Base-by-base conservation (phyloP, 64 coral and sea anemone genomes). In the Cladopsammia gracilis region DNA sequence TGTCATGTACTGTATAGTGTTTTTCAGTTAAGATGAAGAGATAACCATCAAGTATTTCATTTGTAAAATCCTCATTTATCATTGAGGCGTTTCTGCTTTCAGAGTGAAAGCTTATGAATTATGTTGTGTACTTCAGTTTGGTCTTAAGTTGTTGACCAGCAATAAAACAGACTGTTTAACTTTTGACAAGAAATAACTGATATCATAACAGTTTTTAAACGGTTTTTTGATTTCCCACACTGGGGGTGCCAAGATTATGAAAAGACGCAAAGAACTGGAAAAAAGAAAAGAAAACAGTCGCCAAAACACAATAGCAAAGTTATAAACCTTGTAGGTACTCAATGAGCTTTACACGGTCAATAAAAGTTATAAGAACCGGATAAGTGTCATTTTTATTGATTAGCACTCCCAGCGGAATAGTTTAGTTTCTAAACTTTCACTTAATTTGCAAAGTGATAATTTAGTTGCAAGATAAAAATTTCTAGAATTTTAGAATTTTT, bases 291-390 rank as follows among this genome's bases (percentile, higher is more conserved):
- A 84, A 22, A 18, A 49, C 80, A 47, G 20, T 68, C 10, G 7
- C 18, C 47, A 47, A 25, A 68, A 6, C 11, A 48, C 7, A 49
- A 5, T 4, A 67, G 18, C 45, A 68, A n/a, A 67, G 8, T 84
- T 68, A 68, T 14, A 7, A 20, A 67, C 18, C 80, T 68, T 84
- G 61, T 48, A 66, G 80, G 9, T 84, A 67, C 64, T 50, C 45
- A 67, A 16, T 62, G 34, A 84, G 5, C 67, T 50, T 47, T 48
- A 15, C 4, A 68, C 10, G 19, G 61, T 62, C 58, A 6, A 67
- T 48, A 6, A 67, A 68, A 22, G 12, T 1, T 24, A 25, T 4
- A 24, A 84, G 19, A 68, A 3, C 18, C 11, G 7, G 13, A 26
- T 16, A 79, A 42, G n/a, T 19, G 77, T n/a, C 1, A 59, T 60